phyloP scores from a whole-genome alignment of 2,113 vertebrate genomes.

The Mesoclemmys tuberculata region DNA sequence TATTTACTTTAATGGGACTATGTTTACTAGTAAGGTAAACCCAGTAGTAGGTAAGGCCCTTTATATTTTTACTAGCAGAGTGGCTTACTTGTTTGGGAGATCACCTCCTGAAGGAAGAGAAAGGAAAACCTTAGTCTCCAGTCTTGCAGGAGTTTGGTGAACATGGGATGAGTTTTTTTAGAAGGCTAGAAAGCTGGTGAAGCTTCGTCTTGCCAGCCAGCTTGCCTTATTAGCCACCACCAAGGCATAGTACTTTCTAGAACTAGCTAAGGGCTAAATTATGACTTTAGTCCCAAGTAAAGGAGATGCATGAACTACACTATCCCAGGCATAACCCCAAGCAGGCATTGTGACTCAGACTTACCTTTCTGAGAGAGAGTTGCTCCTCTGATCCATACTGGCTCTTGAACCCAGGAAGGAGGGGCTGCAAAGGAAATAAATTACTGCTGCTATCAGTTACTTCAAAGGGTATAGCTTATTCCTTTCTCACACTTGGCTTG shows the following conservation, averaged over 20 bases:
- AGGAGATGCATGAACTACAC: fast-evolving
- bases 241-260: neutral
- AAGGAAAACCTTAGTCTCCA: neutral
- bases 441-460: neutral
- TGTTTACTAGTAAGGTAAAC: neutral
- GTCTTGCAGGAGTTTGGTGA: neutral
- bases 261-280: neutral
- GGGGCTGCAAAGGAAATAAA: neutral
- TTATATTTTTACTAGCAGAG: neutral
- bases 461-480: neutral
- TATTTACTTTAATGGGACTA: neutral
- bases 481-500: neutral
- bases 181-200: neutral
- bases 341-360: fast-evolving
- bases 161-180: neutral
- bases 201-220: neutral
- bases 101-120: neutral
- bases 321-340: neutral
- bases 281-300: neutral
- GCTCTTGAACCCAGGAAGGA: neutral
- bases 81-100: neutral
- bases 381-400: neutral
- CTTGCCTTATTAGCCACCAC: neutral
- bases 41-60: neutral
- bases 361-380: neutral